Evolutionary conservation across 2,888 invertebrate species (phyloP), one percentile per base, ranked within the genome.

Genomic region (Prostheceraeus crozeri): DNA sequence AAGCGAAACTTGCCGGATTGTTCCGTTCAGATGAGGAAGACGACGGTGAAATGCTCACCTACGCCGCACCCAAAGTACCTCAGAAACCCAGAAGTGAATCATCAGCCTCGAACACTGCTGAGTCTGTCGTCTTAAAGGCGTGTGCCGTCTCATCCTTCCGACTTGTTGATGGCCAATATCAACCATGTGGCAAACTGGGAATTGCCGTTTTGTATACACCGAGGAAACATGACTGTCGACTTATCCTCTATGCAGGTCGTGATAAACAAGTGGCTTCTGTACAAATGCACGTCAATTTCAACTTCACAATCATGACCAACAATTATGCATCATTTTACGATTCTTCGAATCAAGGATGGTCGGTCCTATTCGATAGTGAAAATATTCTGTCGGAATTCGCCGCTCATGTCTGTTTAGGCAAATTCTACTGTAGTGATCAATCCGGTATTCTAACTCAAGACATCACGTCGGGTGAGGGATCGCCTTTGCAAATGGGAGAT

Each of bases 291-390:
- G 45, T 57, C 16, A 57, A 35, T n/a, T n/a, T n/a, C n/a, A n/a
- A n/a, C n/a, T n/a, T n/a, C n/a, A n/a, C n/a, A n/a, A n/a, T n/a
- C n/a, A n/a, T n/a, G n/a, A n/a, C n/a, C n/a, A n/a, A n/a, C n/a
- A n/a, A n/a, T 40, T 57, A 57, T 57, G 57, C 46, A 14, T 55
- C 52, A 14, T 57, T 25, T 27, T 57, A 57, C 28, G 57, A 57
- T 53, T 28, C 40, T 3, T 40, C 28, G 16, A 28, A 23, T 16
- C 40, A 57, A 48, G 46, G 28, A 27, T 57, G 57, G 57, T 57
- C 57, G 16, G 21, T 57, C 14, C 21, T 36, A 16, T 57, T 57
- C 28, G 57, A 57, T 16, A n/a, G 27, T 27, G 21, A 23, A 11
- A 46, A 48, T 8, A 21, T 28, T 3, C 27, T 57, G 19, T 28